phyloP scores from a whole-genome alignment of 1,140 invertebrate species.

The Neotoxoptera formosana region DNA sequence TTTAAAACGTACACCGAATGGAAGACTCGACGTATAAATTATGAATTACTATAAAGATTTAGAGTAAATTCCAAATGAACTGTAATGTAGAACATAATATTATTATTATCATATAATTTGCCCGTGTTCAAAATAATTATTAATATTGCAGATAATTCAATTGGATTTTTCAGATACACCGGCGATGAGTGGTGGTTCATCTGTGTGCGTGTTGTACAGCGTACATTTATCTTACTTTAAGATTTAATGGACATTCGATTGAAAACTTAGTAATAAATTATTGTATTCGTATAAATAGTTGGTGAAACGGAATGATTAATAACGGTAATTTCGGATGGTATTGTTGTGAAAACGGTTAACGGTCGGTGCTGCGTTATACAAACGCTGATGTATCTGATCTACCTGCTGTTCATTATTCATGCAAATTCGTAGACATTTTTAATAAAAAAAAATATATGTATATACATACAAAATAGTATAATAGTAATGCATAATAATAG shows the following conservation, averaged over 20 bases:
- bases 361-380: background rate
- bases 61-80: background rate
- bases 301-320: constrained; percentile 8
- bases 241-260: constrained; percentile 11
- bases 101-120: background rate
- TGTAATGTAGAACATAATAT: background rate
- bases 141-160: background rate
- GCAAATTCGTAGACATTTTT: background rate
- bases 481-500: background rate
- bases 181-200: background rate
- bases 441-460: background rate
- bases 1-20: background rate
- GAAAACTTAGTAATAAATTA: background rate
- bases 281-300: constrained; percentile 10
- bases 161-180: background rate
- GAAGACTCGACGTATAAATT: background rate
- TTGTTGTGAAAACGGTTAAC: constrained; percentile 15
- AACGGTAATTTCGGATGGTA: background rate
- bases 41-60: background rate
- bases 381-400: background rate
- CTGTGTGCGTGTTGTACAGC: background rate
- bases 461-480: too few species aligned
- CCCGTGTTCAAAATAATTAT: background rate
- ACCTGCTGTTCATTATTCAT: constrained; percentile 9
- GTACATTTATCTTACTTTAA: background rate